Evolutionary conservation across 2,113 vertebrate genomes (phyloP).

Genomic region (Eulemur rufifrons): DNA sequence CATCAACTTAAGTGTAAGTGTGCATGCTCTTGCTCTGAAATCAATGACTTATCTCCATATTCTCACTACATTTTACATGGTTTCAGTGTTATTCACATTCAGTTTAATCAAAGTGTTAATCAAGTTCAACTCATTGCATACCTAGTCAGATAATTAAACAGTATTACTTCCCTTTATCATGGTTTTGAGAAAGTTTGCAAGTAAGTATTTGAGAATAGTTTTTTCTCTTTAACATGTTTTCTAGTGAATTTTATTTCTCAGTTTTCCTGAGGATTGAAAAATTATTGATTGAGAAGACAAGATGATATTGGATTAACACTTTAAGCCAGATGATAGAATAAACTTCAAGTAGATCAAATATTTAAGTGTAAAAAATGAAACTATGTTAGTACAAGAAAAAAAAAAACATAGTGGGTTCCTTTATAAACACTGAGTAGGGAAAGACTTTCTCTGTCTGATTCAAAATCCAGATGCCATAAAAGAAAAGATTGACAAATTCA

Average conservation of each 20-base stretch:
- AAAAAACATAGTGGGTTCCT: not conserved
- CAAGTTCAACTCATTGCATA: no score
- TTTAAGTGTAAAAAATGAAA: not conserved
- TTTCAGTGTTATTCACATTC: not conserved
- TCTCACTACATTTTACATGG: not conserved
- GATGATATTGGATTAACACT: not conserved
- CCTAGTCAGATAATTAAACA: not conserved
- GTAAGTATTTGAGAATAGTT: not conserved
- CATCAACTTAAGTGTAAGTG: not conserved
- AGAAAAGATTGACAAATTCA: not conserved
- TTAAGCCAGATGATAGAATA: not conserved
- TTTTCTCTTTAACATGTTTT: not conserved
- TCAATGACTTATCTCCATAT: not conserved
- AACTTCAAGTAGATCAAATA: not conserved
- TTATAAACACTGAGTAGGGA: not conserved
- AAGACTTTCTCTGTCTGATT: not conserved
- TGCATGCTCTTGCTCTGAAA: not conserved
- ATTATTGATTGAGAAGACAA: not conserved
- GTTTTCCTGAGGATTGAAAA: constrained; percentile 4
- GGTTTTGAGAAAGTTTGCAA: not conserved
- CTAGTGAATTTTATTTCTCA: not conserved
- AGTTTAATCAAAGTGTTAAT: not conserved
- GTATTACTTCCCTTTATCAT: not conserved
- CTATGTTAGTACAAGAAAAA: not conserved
- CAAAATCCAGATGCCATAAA: not conserved